These are phyloP conservation scores for Spheniscus humboldti DNA, from an alignment of 2,797 vertebrate species.

Conservation along the genomic window DNA sequence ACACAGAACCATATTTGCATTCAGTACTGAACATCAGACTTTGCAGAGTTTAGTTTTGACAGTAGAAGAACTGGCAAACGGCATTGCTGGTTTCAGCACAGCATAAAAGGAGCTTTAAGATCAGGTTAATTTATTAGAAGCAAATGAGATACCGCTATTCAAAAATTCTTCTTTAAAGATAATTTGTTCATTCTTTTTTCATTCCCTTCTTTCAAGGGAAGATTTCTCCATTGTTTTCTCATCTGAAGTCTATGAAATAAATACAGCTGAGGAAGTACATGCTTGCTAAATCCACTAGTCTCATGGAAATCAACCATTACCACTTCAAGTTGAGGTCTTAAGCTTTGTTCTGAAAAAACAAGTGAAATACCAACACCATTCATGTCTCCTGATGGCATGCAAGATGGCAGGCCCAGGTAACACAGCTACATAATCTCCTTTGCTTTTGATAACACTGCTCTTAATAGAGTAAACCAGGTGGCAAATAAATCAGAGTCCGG, in stretches of 20 bases:
- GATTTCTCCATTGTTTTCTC: neutral
- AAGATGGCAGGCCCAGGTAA: neutral
- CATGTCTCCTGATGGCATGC: neutral
- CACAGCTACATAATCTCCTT: neutral
- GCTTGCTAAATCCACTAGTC: neutral
- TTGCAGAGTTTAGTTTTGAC: neutral
- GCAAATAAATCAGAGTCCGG: neutral
- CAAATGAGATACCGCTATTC: neutral
- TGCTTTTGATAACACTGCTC: neutral
- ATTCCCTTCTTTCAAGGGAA: neutral
- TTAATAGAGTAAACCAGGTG: neutral
- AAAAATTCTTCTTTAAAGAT: neutral
- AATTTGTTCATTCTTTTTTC: neutral
- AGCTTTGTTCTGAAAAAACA: neutral
- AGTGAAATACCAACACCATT: neutral
- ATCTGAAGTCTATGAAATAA: neutral
- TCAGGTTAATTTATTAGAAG: neutral
- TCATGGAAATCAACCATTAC: neutral
- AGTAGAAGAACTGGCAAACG: neutral
- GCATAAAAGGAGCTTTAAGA: neutral
- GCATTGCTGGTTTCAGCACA: neutral
- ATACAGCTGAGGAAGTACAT: fast-evolving
- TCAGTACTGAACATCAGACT: neutral
- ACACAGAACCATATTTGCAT: neutral
- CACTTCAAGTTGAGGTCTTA: neutral